Base-by-base conservation (phyloP, 2,797 vertebrate genomes). In the Argyrosomus regius region DNA sequence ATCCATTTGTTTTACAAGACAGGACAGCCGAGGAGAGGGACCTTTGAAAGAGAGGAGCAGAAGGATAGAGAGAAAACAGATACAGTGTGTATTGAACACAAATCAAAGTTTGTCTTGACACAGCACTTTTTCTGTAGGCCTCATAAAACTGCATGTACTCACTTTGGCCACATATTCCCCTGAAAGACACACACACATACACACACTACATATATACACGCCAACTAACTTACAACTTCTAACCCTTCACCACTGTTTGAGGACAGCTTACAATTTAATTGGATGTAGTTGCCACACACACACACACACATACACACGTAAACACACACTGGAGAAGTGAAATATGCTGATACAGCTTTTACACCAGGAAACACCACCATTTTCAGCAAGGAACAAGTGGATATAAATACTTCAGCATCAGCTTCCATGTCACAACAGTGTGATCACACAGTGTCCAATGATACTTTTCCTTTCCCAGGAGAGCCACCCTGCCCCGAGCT, bases 91-190 rank as follows among this genome's bases (percentile, higher is more conserved):
- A 52, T 24, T 66, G 50, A 88, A 75, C 82, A 85, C 78, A 90
- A 82, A 88, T 88, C 77, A 83, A 70, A 79, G 58, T 70, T 83
- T 79, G 52, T 63, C 84, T 80, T 75, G 72, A 86, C 77, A 62
- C 72, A 75, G 75, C 82, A 81, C 65, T 88, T 85, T 83, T 68
- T 80, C 77, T 80, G 50, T 43, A 46, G 59, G 82, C 54, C 28
- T 87, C 78, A 64, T 75, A 76, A 82, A 85, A 72, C 68, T 68
- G 28, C 61, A 46, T 80, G 73, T 59, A 68, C 54, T 76, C 39
- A 26, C 77, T 60, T 52, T 60, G 49, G 31, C 54, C 70, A 58
- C 57, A 76, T 45, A 75, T 48, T 61, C 24, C 13, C 39, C 66
- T 14, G 48, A 71, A 68, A 68, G 5, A 58, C 59, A 57, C 16